Evolutionary conservation across 2,888 invertebrate genomes (phyloP), one percentile per base, ranked within the genome.

Genomic region (Drosophila crucigera): DNA sequence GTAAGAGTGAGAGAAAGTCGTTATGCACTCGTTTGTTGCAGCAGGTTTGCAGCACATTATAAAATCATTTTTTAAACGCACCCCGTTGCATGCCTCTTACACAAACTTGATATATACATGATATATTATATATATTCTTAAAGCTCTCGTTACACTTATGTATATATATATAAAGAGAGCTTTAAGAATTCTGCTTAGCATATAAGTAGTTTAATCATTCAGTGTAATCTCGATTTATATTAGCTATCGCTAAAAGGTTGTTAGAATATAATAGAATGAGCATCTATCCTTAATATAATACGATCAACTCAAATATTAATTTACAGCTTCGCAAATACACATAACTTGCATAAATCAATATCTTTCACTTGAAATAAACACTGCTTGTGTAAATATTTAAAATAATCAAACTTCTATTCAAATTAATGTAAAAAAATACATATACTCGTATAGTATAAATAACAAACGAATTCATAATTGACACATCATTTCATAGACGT

Each of bases 21-120:
- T 53, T 70, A 59, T 33, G 70, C 43, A 58, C 37, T 68, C 58
- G 53, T 75, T 61, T 74, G 64, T 61, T 53, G 65, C 56, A 50
- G 68, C 73, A 73, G 78, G 43, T 11, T 22, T 71, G 78, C 71
- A 62, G 67, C 71, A 62, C 56, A 79, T 79, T 79, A 78, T 67
- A 76, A 78, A 78, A 49, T 35, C 67, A 79, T 79, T 78, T 78
- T 78, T 76, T 67, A 75, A 62, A 76, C 39, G 49, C 71, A 62
- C 14, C 25, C 63, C 25, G 5, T 50, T n/a, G 10, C 41, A 30
- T 35, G 28, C 14, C 14, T 22, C 22, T 19, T 11, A 35, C 54
- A 30, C 28, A 49, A 33, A 58, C 22, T 11, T 22, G 22, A 31
- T 53, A 31, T 19, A 25, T 49, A 49, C 6, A 14, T 7, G n/a